A percentile compares a stretch with the other conserved stretches of the same genome.
phyloP scores from a whole-genome alignment of 2,888 invertebrate genomes.

The Rhodophaea formosa region DNA sequence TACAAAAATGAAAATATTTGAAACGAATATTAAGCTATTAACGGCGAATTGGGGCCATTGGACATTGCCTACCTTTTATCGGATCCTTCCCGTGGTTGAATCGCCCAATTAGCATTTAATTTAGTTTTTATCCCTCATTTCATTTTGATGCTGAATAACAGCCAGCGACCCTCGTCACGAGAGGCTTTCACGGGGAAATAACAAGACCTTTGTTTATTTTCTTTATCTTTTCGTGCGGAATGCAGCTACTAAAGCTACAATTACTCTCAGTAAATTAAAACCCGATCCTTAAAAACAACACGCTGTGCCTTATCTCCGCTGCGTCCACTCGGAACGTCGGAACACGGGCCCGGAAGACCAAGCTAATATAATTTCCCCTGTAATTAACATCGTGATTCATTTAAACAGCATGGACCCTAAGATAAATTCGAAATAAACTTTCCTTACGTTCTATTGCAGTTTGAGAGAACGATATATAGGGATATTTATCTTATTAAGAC shows the following conservation, averaged over 20 bases:
- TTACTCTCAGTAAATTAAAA: slow-evolving; percentile 62
- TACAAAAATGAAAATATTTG: background rate
- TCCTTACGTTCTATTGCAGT: background rate
- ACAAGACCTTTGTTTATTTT: slow-evolving; percentile 65
- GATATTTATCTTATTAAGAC: no score
- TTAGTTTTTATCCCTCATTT: slow-evolving; percentile 72
- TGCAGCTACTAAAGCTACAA: slow-evolving; percentile 59
- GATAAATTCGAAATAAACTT: slow-evolving; percentile 3
- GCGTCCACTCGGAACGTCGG: slow-evolving; percentile 19
- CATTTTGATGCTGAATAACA: slow-evolving; percentile 66
- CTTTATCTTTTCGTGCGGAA: slow-evolving; percentile 55
- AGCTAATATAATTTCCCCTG: slow-evolving; percentile 24
- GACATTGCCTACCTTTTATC: slow-evolving; percentile 22
- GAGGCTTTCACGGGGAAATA: slow-evolving; percentile 64
- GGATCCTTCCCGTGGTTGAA: slow-evolving; percentile 45
- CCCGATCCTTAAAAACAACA: slow-evolving; percentile 54
- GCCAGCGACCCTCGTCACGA: slow-evolving; percentile 66
- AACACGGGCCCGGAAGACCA: slow-evolving; percentile 22
- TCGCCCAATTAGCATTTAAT: slow-evolving; percentile 74
- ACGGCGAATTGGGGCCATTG: background rate
- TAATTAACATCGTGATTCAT: slow-evolving; percentile 30
- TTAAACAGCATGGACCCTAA: slow-evolving; percentile 19
- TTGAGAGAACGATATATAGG: background rate
- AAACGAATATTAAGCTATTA: background rate
- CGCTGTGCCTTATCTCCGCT: slow-evolving; percentile 53